Percentiles rank a stretch among this genome's conserved stretches.
Conservation (phyloP, 2,113 vertebrate genomes). For the Nothoprocta pentlandii region DNA sequence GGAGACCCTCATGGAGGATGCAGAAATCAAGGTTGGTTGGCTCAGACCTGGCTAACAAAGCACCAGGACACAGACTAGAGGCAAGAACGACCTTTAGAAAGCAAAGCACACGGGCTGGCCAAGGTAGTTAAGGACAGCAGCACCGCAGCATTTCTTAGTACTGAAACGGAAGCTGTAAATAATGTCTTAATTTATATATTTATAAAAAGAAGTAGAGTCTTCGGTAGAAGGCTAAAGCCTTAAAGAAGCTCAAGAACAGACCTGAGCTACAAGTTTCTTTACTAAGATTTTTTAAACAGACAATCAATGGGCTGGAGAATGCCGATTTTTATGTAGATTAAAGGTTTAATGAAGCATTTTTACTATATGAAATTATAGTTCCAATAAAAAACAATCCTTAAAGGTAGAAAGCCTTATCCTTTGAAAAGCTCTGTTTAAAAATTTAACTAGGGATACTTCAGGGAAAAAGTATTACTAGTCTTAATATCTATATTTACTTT, state of each 20-base stretch:
- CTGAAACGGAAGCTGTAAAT: not conserved
- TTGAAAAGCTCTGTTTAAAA: not conserved
- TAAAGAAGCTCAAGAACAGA: not conserved
- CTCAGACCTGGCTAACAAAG: not conserved
- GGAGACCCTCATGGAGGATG: accelerated
- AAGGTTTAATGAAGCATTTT: not conserved
- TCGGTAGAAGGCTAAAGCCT: not conserved
- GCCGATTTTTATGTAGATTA: not conserved
- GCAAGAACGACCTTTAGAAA: not conserved
- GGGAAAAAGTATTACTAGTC: not conserved
- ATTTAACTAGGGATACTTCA: not conserved
- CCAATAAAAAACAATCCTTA: not conserved
- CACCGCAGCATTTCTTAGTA: not conserved
- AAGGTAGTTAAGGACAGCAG: not conserved
- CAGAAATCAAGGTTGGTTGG: not conserved
- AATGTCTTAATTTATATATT: not conserved
- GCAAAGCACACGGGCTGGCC: not conserved
- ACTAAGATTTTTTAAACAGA: not conserved
- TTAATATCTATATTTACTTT: not conserved
- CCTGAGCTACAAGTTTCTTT: not conserved
- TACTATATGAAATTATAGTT: not conserved
- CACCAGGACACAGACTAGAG: not conserved
- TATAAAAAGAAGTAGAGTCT: not conserved
- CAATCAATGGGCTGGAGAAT: not conserved
- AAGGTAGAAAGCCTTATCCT: not conserved